Evolutionary conservation across 2,113 vertebrate genomes (phyloP).

Genomic region (Coregonus clupeaformis): DNA sequence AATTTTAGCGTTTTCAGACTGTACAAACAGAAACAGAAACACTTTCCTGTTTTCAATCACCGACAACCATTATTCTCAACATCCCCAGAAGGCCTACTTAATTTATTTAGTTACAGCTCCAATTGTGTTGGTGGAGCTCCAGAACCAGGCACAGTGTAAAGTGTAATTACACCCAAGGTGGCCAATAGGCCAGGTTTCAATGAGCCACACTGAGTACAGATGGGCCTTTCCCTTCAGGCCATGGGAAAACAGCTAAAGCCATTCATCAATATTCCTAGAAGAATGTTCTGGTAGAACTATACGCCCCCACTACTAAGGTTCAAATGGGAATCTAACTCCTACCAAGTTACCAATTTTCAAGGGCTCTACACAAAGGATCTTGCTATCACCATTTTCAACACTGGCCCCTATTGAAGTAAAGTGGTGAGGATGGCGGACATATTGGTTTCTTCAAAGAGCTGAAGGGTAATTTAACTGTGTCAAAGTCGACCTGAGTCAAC

Average conservation of each 20-base stretch:
- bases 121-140: slow-evolving; percentile 24
- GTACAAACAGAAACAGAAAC: not conserved
- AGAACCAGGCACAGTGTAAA: slow-evolving; percentile 19
- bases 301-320: not conserved
- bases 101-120: slow-evolving; percentile 39
- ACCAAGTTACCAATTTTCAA: not conserved
- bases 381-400: not conserved
- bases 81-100: slow-evolving; percentile 24
- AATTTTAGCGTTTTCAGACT: not conserved
- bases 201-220: slow-evolving; percentile 20
- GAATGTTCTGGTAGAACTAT: not conserved
- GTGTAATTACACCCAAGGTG: slow-evolving; percentile 44
- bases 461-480: slow-evolving; percentile 68
- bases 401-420: not conserved
- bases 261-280: not conserved
- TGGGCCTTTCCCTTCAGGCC: not conserved
- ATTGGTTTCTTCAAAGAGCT: slow-evolving; percentile 48
- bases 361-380: not conserved
- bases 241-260: not conserved
- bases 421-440: slow-evolving; percentile 3
- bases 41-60: slow-evolving; percentile 12
- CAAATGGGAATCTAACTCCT: no score
- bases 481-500: slow-evolving; percentile 69
- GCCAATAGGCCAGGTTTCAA: slow-evolving; percentile 21
- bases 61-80: slow-evolving; percentile 1